These are phyloP conservation scores for Gastrophryne carolinensis DNA, from an alignment of 2,797 vertebrate genomes.

Conservation along the genomic window DNA sequence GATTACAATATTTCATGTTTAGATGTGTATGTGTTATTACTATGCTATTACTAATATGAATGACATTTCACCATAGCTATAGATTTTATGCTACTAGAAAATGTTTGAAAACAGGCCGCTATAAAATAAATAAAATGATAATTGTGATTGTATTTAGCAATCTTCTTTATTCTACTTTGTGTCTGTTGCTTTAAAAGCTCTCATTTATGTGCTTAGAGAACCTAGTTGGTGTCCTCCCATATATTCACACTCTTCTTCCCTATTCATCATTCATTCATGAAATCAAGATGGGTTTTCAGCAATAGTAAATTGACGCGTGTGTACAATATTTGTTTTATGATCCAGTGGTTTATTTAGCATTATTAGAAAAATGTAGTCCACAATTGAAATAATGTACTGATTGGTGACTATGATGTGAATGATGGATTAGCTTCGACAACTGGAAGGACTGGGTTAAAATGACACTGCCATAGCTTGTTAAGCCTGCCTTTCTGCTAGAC, in stretches of 20 bases:
- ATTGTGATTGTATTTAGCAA: too few species aligned
- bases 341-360: neutral
- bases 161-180: neutral
- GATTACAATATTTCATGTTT: too few species aligned
- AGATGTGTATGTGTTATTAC: neutral
- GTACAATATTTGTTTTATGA: neutral
- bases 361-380: neutral
- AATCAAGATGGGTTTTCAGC: slow-evolving; percentile 5
- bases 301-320: neutral
- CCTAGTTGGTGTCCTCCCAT: neutral
- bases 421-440: neutral
- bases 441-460: slow-evolving; percentile 15
- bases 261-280: slow-evolving; percentile 23
- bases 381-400: neutral
- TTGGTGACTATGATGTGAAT: neutral
- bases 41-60: neutral
- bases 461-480: neutral
- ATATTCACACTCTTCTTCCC: slow-evolving; percentile 9
- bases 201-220: slow-evolving; percentile 34
- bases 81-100: neutral
- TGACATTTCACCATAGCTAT: neutral
- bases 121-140: too few species aligned
- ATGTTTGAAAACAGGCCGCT: too few species aligned
- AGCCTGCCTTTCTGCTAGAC: neutral
- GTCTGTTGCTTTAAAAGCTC: slow-evolving; percentile 12